These are phyloP conservation scores for Cyprinus carpio DNA, from an alignment of 2,113 vertebrate genomes.

Conservation along the genomic window DNA sequence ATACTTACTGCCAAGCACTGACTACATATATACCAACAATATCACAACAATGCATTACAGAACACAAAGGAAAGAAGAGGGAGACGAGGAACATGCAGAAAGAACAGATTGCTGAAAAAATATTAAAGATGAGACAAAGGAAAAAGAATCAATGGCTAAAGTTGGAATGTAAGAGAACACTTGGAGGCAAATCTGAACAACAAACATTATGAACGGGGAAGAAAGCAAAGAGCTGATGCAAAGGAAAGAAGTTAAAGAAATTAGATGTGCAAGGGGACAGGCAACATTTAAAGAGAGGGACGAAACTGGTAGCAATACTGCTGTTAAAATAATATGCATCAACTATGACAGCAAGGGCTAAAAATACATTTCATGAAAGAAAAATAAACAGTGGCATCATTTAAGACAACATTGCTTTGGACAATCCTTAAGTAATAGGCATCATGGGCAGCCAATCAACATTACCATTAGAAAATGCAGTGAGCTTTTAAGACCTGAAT, in stretches of 20 bases:
- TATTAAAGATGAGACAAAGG: background rate
- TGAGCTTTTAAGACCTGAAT: background rate
- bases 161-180: slow-evolving; percentile 12
- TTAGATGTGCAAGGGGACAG: slow-evolving; percentile 20
- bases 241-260: slow-evolving; percentile 20
- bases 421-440: background rate
- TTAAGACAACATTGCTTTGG: slow-evolving; percentile 14
- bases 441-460: background rate
- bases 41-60: slow-evolving; percentile 17
- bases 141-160: slow-evolving; percentile 8
- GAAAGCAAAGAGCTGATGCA: slow-evolving; percentile 27
- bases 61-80: slow-evolving; percentile 23
- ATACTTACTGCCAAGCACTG: slow-evolving; percentile 57
- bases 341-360: background rate
- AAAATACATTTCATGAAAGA: slow-evolving; percentile 27
- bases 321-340: slow-evolving; percentile 10
- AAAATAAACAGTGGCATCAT: slow-evolving; percentile 52
- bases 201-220: slow-evolving; percentile 30
- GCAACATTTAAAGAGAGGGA: slow-evolving; percentile 38
- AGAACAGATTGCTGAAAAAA: background rate
- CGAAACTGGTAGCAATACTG: slow-evolving; percentile 37
- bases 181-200: slow-evolving; percentile 3
- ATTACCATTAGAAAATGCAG: background rate
- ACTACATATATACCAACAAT: slow-evolving; percentile 43
- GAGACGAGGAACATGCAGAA: slow-evolving; percentile 55